Evolutionary conservation across 2,888 invertebrate species (phyloP).

Genomic region (Drosophila stalkeri): DNA sequence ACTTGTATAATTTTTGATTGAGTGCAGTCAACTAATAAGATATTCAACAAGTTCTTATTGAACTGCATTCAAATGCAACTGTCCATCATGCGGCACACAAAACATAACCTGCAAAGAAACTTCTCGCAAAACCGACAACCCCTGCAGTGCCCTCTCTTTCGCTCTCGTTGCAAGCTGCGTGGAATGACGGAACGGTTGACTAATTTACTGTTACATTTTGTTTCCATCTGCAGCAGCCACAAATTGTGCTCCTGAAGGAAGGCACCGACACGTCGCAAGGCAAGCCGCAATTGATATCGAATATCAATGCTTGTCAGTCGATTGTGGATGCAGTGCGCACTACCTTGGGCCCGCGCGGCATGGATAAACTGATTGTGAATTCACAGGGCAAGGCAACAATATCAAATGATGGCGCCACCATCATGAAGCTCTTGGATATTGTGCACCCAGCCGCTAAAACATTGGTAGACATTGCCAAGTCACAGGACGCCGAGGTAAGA

Average conservation of each 20-base stretch:
- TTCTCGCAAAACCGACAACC: conserved; percentile 62
- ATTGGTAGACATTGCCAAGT: conserved; percentile 99
- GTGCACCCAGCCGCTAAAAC: conserved; percentile 99
- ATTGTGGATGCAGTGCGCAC: conserved; percentile 98
- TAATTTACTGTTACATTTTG: conserved; percentile 24
- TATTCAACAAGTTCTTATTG: neutral
- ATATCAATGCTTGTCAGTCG: conserved; percentile 98
- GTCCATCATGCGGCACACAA: conserved; percentile 54
- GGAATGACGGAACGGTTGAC: conserved; percentile 42
- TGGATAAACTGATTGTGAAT: conserved; percentile 99
- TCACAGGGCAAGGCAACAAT: conserved; percentile 96
- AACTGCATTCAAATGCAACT: conserved; percentile 27
- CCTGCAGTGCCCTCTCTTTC: neutral
- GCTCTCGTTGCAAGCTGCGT: conserved; percentile 23
- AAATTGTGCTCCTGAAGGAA: conserved; percentile 98
- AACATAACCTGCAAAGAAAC: conserved; percentile 78
- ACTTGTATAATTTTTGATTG: neutral
- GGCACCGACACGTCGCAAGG: conserved; percentile 99
- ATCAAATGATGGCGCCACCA: conserved; percentile 99
- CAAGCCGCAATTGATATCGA: conserved; percentile 97
- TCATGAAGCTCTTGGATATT: conserved; percentile 98
- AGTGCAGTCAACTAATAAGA: neutral
- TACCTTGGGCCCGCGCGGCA: conserved; percentile 98
- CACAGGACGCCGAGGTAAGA: conserved; percentile 97
- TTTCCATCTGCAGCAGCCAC: conserved; percentile 91